A percentile compares a stretch with the other conserved stretches of the same genome.
Evolutionary conservation across 1,140 invertebrate species (phyloP).

Genomic region (Sarcophaga peregrina): DNA sequence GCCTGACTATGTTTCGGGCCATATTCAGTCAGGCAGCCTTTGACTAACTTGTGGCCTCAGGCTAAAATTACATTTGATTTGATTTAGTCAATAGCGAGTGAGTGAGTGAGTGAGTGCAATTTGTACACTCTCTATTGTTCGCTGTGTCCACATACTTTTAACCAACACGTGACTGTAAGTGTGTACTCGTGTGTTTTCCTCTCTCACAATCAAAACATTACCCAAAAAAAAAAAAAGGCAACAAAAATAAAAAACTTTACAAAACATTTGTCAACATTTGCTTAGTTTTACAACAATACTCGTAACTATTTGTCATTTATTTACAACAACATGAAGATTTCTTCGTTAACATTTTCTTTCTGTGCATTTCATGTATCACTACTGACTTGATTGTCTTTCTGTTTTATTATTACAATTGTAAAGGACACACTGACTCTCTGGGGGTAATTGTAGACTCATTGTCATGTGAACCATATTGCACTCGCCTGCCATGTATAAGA

Average conservation of each 20-base stretch:
- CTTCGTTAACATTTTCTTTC: background rate
- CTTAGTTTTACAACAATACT: background rate
- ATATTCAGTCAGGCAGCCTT: background rate
- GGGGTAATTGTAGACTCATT: slow-evolving; percentile 4
- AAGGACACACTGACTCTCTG: background rate
- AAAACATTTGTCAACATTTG: slow-evolving; percentile 34
- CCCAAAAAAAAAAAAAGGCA: background rate
- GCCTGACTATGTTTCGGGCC: background rate
- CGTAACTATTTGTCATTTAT: too few species aligned
- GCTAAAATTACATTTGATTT: background rate
- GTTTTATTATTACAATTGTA: background rate
- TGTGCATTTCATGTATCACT: background rate
- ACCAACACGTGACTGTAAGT: background rate
- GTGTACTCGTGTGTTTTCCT: background rate
- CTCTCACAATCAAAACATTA: background rate
- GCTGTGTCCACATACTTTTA: background rate
- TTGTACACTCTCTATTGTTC: background rate
- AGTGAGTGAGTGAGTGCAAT: background rate
- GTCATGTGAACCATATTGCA: background rate
- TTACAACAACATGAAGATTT: too few species aligned
- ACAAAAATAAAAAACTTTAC: background rate
- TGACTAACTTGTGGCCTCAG: slow-evolving; percentile 4
- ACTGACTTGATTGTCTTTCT: background rate
- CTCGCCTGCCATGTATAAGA: background rate
- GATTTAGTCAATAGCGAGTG: background rate